Evolutionary conservation across 1,140 invertebrate genomes (phyloP).

Genomic region (Drosophila ohnishii): DNA sequence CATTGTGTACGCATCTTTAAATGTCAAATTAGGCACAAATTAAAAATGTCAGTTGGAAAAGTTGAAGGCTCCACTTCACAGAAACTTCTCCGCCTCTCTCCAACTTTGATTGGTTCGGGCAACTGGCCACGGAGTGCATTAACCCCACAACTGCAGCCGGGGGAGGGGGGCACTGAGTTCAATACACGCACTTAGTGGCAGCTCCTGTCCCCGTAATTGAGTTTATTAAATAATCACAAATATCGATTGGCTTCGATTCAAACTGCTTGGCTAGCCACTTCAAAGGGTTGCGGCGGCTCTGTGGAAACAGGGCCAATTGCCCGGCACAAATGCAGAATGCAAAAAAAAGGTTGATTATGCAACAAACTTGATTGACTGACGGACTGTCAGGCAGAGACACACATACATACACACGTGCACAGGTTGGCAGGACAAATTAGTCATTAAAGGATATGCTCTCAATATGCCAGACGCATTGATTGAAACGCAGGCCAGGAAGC

Average conservation of each 20-base stretch:
- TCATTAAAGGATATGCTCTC: slow-evolving; percentile 66
- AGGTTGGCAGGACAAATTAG: slow-evolving; percentile 61
- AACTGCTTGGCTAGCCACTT: slow-evolving; percentile 5
- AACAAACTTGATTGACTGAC: slow-evolving; percentile 40
- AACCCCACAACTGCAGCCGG: slow-evolving; percentile 34
- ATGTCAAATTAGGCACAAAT: slow-evolving; percentile 75
- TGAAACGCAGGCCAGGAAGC: slow-evolving; percentile 29
- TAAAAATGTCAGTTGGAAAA: slow-evolving; percentile 69
- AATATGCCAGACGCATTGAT: slow-evolving; percentile 36
- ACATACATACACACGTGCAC: slow-evolving; percentile 1
- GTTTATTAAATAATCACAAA: slow-evolving; percentile 82
- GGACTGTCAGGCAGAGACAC: slow-evolving; percentile 21
- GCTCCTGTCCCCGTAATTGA: slow-evolving; percentile 60
- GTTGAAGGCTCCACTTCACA: slow-evolving; percentile 28
- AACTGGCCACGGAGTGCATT: slow-evolving; percentile 47
- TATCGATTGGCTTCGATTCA: slow-evolving; percentile 63
- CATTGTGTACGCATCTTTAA: slow-evolving; percentile 34
- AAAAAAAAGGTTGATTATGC: slow-evolving; percentile 42
- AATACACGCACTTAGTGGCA: slow-evolving; percentile 37
- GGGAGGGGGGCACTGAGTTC: not conserved
- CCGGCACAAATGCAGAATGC: slow-evolving; percentile 62
- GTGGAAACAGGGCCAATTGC: slow-evolving; percentile 53
- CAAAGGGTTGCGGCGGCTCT: slow-evolving; percentile 6
- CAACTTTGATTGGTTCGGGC: slow-evolving; percentile 24
- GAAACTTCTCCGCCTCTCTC: not conserved